Evolutionary conservation across 2,888 invertebrate species (phyloP), one percentile per base, ranked within the genome.

Genomic region (Mystacides longicornis): DNA sequence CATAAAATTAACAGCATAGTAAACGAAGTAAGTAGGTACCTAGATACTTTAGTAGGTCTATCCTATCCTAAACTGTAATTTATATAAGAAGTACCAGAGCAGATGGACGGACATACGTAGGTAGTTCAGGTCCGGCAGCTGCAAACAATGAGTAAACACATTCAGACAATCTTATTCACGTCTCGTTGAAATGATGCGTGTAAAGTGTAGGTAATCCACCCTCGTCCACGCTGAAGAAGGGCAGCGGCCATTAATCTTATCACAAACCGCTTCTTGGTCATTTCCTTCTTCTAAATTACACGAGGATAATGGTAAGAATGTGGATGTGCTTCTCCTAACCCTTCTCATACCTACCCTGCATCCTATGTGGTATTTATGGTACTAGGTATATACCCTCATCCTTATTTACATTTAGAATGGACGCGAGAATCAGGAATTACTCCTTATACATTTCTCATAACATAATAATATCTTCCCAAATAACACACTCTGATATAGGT

Each of bases 211-310:
- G n/a, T n/a, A 37, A 37, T 37, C 7, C 37, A 37, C 37, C 37
- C 37, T 37, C 14, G 37, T 37, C 37, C 37, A 37, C 14, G 3
- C 14, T 37, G 37, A 37, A 37, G 23, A 49, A 49, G n/a, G 27
- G 2, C 23, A 9, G 11, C 4, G 23, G 21, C 51, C 43, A 51
- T 51, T 51, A 51, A 51, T 51, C 51, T 51, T 51, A 37, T 51
- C 51, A 21, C 19, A 43, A 16, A 21, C 21, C 45, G 21, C 21
- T 21, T 45, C 20, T 14, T 45, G 45, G 20, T 20, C 45, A 45
- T 21, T 20, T 45, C 45, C 45, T 37, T n/a, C n/a, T n/a, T 37
- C 37, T 37, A 37, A 37, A 37, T n/a, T n/a, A 37, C 37, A 37
- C 37, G 3, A 37, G 14, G 16, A 37, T 37, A 37, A 37, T 37